phyloP scores from a whole-genome alignment of 2,888 invertebrate species.

The Rhagophthalmus giganteus region DNA sequence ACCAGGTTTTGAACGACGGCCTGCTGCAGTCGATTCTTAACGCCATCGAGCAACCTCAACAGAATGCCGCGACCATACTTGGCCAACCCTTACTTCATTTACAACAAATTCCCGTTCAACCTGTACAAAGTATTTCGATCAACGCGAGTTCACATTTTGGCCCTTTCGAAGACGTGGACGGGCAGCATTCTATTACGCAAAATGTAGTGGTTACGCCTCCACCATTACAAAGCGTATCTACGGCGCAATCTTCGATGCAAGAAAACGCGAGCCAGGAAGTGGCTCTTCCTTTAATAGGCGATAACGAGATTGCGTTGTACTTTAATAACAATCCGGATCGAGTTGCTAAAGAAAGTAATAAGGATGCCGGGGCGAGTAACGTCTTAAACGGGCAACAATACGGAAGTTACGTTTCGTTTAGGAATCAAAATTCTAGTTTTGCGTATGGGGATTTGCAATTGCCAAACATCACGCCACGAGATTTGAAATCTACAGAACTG shows the following conservation, averaged over 20 bases:
- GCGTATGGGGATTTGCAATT: slow-evolving; percentile 32
- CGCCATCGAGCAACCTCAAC: slow-evolving; percentile 75
- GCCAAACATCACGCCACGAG: background rate
- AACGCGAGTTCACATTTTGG: slow-evolving; percentile 36
- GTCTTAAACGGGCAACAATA: slow-evolving; percentile 41
- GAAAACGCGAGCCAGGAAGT: slow-evolving; percentile 30
- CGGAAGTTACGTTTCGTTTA: slow-evolving; percentile 45
- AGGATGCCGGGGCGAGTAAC: background rate
- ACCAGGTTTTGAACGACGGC: slow-evolving; percentile 77
- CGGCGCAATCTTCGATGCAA: slow-evolving; percentile 12
- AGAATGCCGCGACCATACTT: slow-evolving; percentile 34
- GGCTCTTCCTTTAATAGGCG: slow-evolving; percentile 56
- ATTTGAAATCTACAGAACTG: background rate
- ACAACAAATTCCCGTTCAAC: slow-evolving; percentile 41
- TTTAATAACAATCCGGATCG: slow-evolving; percentile 51
- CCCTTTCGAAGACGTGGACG: slow-evolving; percentile 38
- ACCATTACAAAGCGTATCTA: slow-evolving; percentile 38
- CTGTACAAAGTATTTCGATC: too few relatives aligned
- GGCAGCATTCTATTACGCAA: slow-evolving; percentile 55
- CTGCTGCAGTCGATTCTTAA: slow-evolving; percentile 78
- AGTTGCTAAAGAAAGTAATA: slow-evolving; percentile 17
- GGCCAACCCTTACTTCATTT: slow-evolving; percentile 44
- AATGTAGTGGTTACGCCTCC: slow-evolving; percentile 55
- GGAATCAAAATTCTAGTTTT: slow-evolving; percentile 42
- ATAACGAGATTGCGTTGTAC: slow-evolving; percentile 64